Conservation (phyloP, 2,888 invertebrate species). For the Pollenia griseotomentosa region DNA sequence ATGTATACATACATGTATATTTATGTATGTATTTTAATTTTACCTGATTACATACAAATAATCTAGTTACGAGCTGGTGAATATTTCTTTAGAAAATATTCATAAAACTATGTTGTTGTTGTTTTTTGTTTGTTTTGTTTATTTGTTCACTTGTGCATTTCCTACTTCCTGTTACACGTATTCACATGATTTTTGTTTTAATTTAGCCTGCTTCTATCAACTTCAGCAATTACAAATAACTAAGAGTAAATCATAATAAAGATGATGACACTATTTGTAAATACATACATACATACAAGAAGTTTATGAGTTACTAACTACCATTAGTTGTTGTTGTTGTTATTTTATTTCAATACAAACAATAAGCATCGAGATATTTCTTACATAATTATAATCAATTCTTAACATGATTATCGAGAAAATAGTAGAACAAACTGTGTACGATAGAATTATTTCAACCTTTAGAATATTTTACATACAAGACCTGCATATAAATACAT, state of each 20-base stretch:
- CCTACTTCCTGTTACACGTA: not conserved
- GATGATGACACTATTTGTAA: slow-evolving; percentile 11
- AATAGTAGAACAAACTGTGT: slow-evolving; percentile 6
- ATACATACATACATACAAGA: slow-evolving; percentile 19
- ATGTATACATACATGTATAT: no score
- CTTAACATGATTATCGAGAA: slow-evolving; percentile 45
- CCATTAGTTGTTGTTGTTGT: not conserved
- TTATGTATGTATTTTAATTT: no score
- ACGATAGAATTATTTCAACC: slow-evolving; percentile 29
- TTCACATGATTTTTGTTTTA: slow-evolving; percentile 49
- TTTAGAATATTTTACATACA: not conserved
- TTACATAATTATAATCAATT: slow-evolving; percentile 54
- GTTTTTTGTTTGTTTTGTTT: not conserved
- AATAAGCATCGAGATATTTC: slow-evolving; percentile 37
- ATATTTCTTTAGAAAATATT: not conserved
- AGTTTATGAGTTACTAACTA: not conserved
- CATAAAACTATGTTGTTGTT: not conserved
- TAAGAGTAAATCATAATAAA: slow-evolving; percentile 12
- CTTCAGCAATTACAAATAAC: not conserved
- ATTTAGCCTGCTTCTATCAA: slow-evolving; percentile 34
- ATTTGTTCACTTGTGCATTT: not conserved
- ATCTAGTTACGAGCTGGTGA: slow-evolving; percentile 27
- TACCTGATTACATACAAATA: slow-evolving; percentile 6
- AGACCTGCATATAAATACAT: no score
- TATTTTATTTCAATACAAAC: slow-evolving; percentile 8